A percentile compares a stretch with the other conserved stretches of the same genome.
These are phyloP conservation scores for Spondyliosoma cantharus DNA, from an alignment of 2,797 vertebrate species.

Conservation along the genomic window DNA sequence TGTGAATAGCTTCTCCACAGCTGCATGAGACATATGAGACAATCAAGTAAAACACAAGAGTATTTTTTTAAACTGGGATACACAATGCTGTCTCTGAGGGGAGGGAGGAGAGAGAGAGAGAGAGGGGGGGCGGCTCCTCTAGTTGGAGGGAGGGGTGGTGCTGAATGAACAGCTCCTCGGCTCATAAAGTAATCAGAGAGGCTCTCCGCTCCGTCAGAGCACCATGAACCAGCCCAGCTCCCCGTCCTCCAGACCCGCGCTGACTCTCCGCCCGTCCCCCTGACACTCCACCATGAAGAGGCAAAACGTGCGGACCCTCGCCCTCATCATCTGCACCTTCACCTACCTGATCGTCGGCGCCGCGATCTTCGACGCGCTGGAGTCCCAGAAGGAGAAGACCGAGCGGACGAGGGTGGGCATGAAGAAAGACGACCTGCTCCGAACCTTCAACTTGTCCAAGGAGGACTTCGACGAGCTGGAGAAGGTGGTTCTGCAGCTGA, in stretches of 20 bases:
- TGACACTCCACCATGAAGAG: conserved; percentile 90
- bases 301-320: conserved; percentile 93
- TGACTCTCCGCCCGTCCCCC: conserved; percentile 55
- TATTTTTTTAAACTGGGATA: not conserved
- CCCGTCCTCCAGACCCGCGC: conserved; percentile 83
- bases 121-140: conserved; percentile 41
- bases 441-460: conserved; percentile 88
- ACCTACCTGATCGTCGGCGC: conserved; percentile 94
- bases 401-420: conserved; percentile 81
- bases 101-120: not conserved
- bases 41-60: not conserved
- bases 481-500: conserved; percentile 90
- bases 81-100: not conserved
- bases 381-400: conserved; percentile 87
- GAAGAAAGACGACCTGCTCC: conserved; percentile 81
- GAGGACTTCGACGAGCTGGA: conserved; percentile 87
- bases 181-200: conserved; percentile 79
- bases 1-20: not conserved
- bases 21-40: not conserved
- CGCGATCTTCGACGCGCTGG: conserved; percentile 93
- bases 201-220: conserved; percentile 68
- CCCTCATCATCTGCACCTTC: conserved; percentile 93
- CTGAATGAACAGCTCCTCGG: conserved; percentile 93
- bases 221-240: conserved; percentile 88
- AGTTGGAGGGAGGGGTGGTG: conserved; percentile 83